Evolutionary conservation across 1,140 invertebrate species (phyloP).

Genomic region (Metaphire vulgaris): DNA sequence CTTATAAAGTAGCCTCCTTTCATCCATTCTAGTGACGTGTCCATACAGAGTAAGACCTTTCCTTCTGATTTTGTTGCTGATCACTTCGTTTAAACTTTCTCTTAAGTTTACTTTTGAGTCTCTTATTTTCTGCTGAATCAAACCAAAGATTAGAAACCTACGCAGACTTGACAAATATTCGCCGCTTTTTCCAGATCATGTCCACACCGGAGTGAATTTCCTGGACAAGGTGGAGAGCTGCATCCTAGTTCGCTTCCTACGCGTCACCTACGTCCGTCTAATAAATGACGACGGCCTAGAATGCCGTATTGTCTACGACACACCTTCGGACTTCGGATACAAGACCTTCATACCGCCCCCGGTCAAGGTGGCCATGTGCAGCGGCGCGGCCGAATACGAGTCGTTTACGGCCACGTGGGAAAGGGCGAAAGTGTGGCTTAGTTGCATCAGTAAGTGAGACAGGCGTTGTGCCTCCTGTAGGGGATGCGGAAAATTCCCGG

Average conservation of each 20-base stretch:
- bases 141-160: no score
- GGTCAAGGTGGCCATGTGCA: slow-evolving; percentile 32
- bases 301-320: slow-evolving; percentile 14
- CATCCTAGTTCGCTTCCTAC: slow-evolving; percentile 24
- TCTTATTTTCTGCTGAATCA: no score
- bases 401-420: slow-evolving; percentile 26
- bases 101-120: no score
- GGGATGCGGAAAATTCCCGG: no score
- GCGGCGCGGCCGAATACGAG: slow-evolving; percentile 28
- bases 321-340: slow-evolving; percentile 23
- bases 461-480: no score
- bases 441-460: slow-evolving; percentile 23
- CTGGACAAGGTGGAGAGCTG: slow-evolving; percentile 28
- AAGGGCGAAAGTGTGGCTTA: slow-evolving; percentile 28
- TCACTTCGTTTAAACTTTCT: no score
- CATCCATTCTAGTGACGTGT: no score
- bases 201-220: slow-evolving; percentile 31
- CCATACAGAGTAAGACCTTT: no score
- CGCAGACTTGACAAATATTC: no score
- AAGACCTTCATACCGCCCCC: slow-evolving; percentile 30
- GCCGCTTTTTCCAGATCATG: slow-evolving; percentile 22
- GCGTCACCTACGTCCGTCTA: slow-evolving; percentile 29
- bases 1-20: no score
- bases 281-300: slow-evolving; percentile 10
- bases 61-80: no score